These are phyloP conservation scores for Elephas maximus DNA, from an alignment of 2,113 vertebrate genomes.

Conservation along the genomic window DNA sequence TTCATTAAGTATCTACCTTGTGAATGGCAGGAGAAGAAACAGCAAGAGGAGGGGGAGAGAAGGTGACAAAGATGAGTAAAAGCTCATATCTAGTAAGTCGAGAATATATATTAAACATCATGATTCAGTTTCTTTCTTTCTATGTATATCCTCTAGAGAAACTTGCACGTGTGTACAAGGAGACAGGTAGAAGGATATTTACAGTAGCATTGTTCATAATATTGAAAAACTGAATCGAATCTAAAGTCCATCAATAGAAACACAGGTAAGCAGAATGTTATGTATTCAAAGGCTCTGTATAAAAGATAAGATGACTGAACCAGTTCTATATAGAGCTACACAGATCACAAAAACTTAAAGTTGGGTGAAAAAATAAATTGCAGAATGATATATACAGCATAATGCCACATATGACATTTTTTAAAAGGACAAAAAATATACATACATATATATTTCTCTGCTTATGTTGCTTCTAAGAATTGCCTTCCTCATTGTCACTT, in stretches of 20 bases:
- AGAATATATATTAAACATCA: background rate
- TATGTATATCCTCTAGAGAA: background rate
- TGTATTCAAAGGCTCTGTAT: background rate
- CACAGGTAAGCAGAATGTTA: background rate
- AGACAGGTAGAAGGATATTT: background rate
- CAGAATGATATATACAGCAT: background rate
- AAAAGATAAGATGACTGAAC: background rate
- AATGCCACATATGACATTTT: background rate
- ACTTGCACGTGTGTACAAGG: background rate
- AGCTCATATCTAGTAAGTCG: background rate
- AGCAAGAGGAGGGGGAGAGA: background rate
- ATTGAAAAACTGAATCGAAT: background rate
- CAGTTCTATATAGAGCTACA: background rate
- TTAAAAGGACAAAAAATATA: background rate
- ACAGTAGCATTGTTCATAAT: background rate
- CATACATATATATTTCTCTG: background rate
- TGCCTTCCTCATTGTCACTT: background rate
- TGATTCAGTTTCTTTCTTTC: background rate
- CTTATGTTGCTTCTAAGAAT: background rate
- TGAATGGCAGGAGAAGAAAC: background rate
- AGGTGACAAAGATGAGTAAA: background rate
- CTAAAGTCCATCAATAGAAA: background rate
- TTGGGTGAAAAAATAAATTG: background rate
- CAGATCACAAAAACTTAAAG: background rate
- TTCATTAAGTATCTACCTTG: background rate